Evolutionary conservation across 2,113 vertebrate species (phyloP).

Genomic region (Chaetorhynchus papuensis): DNA sequence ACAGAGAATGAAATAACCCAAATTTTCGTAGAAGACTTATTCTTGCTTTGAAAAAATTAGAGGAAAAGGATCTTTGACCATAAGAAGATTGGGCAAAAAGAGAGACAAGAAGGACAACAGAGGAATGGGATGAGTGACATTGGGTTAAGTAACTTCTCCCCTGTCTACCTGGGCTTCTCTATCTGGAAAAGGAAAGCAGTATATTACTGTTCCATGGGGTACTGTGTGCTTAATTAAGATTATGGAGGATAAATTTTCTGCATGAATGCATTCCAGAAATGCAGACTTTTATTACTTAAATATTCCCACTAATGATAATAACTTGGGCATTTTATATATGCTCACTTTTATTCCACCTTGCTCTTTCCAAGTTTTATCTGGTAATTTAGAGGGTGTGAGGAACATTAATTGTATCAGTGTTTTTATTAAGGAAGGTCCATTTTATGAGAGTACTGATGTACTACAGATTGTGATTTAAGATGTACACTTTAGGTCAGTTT

Average conservation of each 20-base stretch:
- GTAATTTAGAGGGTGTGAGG: slow-evolving; percentile 30
- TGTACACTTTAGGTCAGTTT: slow-evolving; percentile 1
- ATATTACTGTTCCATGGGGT: background rate
- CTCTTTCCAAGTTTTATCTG: slow-evolving; percentile 4
- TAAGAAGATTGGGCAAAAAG: background rate
- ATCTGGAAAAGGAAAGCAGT: background rate
- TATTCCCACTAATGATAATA: slow-evolving; percentile 26
- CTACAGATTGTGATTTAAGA: slow-evolving; percentile 41
- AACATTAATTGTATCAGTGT: background rate
- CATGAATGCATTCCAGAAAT: slow-evolving; percentile 42
- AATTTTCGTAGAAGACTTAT: background rate
- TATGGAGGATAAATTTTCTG: slow-evolving; percentile 28
- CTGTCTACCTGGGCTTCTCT: background rate
- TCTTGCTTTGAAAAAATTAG: background rate
- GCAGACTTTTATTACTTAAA: slow-evolving; percentile 39
- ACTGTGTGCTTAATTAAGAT: slow-evolving; percentile 41
- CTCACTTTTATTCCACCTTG: slow-evolving; percentile 12
- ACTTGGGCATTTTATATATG: slow-evolving; percentile 17
- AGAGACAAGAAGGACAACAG: background rate
- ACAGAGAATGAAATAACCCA: background rate
- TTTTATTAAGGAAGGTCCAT: slow-evolving; percentile 20
- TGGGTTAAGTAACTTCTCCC: background rate
- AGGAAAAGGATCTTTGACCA: background rate
- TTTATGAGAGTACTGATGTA: slow-evolving; percentile 9
- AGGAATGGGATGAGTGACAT: background rate